Base-by-base conservation (phyloP, 2,113 vertebrate species). In the Polyodon spathula region DNA sequence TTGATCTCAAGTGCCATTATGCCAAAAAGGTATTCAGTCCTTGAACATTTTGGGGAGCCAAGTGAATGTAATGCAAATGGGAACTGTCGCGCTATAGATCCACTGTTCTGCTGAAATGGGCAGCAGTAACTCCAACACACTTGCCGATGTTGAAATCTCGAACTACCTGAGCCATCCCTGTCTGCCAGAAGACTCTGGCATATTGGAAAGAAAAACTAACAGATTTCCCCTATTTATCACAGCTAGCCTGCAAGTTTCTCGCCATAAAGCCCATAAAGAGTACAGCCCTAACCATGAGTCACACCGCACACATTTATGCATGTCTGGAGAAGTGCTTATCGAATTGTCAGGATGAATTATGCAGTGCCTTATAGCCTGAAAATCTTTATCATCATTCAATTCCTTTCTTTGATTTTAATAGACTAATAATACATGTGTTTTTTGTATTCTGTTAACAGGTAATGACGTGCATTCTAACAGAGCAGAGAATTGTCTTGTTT, bases 401-500 rank as follows among this genome's bases (percentile, higher is more conserved):
- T 27, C 27, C 27, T 27, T 1, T 27, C 27, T 3, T 27, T 27
- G 3, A 3, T 27, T 27, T 27, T 27, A 27, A 1, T 27, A 27
- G 27, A 27, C 27, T 27, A 46, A 10, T 46, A 15, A 11, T 59
- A 1, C 15, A 12, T 56, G 2, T 40, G 38, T 60, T 54, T 61
- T 37, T 42, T 15, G 10, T 48, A 55, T n/a, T 59, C 46, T 6
- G 27, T 77, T 66, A 37, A 0, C 68, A 99, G 96, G 78, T 97
- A 56, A 84, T 99, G 42, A 83, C 90, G 15, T 89, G 89, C 55
- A 84, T 97, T 63, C 78, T 98, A 68, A 92, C 87, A 6, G 95
- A 97, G 61, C 91, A 85, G 78, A 83, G 85, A 41, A 68, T 96
- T 0, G 94, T 97, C 61, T 83, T 98, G 68, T 93, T 97, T 76